Percentiles rank a stretch among this genome's conserved stretches.
phyloP scores from a whole-genome alignment of 2,797 vertebrate species.

The Malacoctenus gilli region DNA sequence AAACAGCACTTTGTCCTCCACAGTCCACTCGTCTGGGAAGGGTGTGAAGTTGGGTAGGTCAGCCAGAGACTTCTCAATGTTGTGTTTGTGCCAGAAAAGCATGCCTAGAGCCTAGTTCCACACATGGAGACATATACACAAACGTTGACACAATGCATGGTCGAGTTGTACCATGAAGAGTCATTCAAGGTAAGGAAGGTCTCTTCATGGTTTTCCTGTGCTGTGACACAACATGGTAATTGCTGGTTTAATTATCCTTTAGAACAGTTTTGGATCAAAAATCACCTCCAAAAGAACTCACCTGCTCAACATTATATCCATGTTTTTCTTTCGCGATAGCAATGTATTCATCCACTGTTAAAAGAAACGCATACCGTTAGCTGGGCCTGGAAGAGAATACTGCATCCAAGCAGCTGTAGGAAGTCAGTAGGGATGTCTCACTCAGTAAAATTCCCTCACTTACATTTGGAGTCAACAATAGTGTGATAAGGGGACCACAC shows the following conservation, averaged over 20 bases:
- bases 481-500: conserved; percentile 96
- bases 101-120: conserved; percentile 91
- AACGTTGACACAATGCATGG: neutral
- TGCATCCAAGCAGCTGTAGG: no score
- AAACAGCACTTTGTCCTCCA: conserved; percentile 98
- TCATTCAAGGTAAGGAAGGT: no score
- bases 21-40: conserved; percentile 98
- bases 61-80: conserved; percentile 96
- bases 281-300: no score
- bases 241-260: no score
- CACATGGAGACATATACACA: conserved; percentile 1
- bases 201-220: no score
- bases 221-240: no score
- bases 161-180: no score
- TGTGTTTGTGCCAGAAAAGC: conserved; percentile 99
- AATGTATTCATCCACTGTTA: conserved; percentile 97
- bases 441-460: conserved; percentile 63
- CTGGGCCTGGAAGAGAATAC: no score
- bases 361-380: no score
- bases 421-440: neutral
- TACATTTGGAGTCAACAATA: conserved; percentile 92
- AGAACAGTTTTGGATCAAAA: no score
- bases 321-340: conserved; percentile 98
- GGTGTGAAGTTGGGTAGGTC: conserved; percentile 98
- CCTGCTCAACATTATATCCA: conserved; percentile 98